Evolutionary conservation across 2,113 vertebrate genomes (phyloP).

Genomic region (Dipodomys spectabilis): DNA sequence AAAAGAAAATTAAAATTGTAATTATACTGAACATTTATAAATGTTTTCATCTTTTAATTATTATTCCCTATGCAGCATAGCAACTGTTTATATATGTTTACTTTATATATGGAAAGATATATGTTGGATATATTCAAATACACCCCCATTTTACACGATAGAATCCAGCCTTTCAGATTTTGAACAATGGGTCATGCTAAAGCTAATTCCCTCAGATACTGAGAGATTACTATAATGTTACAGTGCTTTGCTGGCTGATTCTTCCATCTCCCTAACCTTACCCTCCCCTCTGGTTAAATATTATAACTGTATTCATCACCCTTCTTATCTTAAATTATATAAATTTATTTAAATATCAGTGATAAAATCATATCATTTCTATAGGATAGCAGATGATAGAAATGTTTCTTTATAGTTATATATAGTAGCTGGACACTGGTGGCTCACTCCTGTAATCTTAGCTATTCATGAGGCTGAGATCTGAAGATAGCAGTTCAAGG

Average conservation of each 20-base stretch:
- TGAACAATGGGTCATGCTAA: background rate
- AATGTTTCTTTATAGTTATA: conserved; percentile 40
- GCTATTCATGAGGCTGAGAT: too few relatives aligned
- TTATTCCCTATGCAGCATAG: background rate
- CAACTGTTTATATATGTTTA: background rate
- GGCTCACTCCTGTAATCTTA: too few relatives aligned
- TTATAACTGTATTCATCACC: too few relatives aligned
- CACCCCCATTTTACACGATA: background rate
- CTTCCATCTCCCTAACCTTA: too few relatives aligned
- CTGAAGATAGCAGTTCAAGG: too few relatives aligned
- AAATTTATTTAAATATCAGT: conserved; percentile 29
- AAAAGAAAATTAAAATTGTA: background rate
- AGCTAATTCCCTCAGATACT: background rate
- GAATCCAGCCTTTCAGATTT: background rate
- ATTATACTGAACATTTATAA: background rate
- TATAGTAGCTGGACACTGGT: background rate
- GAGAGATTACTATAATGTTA: background rate
- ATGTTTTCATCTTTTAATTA: background rate
- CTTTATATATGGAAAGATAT: too few relatives aligned
- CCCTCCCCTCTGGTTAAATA: too few relatives aligned
- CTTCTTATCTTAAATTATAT: background rate
- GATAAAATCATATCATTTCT: conserved; percentile 22
- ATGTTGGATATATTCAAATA: too few relatives aligned
- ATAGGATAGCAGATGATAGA: background rate
- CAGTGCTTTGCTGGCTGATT: background rate